Percentiles rank a stretch among this genome's conserved stretches.
Conservation (phyloP, 2,113 vertebrate genomes). For the Poeciliopsis retropinna region DNA sequence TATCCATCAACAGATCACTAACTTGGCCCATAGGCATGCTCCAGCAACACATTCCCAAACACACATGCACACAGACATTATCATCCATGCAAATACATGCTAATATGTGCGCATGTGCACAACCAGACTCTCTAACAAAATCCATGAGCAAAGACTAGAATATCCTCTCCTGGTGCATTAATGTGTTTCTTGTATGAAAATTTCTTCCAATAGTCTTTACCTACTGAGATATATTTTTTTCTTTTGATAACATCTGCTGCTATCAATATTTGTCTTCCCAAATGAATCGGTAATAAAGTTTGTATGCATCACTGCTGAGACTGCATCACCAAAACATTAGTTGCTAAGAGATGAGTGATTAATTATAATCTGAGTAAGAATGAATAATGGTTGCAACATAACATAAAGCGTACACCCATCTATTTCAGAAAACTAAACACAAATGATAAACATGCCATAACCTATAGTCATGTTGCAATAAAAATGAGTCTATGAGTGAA, state of each 20-base stretch:
- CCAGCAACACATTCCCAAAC: slow-evolving; percentile 47
- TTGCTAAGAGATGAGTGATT: background rate
- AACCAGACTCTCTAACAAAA: slow-evolving; percentile 26
- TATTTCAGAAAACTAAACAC: background rate
- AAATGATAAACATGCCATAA: background rate
- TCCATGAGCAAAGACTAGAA: slow-evolving; percentile 40
- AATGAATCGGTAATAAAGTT: background rate
- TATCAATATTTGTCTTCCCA: background rate
- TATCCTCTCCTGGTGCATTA: slow-evolving; percentile 19
- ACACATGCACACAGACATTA: slow-evolving; percentile 49
- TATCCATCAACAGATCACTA: slow-evolving; percentile 83
- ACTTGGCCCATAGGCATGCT: slow-evolving; percentile 72
- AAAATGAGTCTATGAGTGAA: no score
- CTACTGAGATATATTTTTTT: background rate
- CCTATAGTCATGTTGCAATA: background rate
- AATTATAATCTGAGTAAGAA: background rate
- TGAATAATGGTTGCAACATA: background rate
- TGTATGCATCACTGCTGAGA: background rate
- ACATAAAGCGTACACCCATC: background rate
- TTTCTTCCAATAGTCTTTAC: background rate
- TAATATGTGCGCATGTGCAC: slow-evolving; percentile 42
- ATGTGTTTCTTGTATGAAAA: slow-evolving; percentile 10
- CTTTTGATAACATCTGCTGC: background rate
- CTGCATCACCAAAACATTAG: background rate
- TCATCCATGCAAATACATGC: slow-evolving; percentile 56